Percentiles rank a stretch among this genome's conserved stretches.
These are phyloP conservation scores for Dicranocentrus wangi DNA, from an alignment of 2,888 invertebrate species.

Conservation along the genomic window DNA sequence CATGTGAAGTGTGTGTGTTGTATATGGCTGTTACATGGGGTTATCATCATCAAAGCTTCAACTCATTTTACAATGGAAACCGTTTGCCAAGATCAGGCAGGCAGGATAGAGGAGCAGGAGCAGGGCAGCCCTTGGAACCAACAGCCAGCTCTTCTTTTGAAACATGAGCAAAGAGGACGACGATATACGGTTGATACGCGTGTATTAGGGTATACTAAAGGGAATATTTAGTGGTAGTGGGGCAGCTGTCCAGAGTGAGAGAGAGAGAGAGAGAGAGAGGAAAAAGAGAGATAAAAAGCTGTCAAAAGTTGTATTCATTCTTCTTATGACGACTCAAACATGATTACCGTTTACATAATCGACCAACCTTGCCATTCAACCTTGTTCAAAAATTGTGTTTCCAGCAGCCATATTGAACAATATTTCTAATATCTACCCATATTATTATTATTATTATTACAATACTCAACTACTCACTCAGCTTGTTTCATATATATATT, in stretches of 20 bases:
- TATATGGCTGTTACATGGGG: no score
- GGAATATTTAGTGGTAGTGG: not conserved
- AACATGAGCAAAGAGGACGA: no score
- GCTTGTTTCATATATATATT: no score
- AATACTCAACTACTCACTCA: no score
- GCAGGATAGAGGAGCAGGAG: not conserved
- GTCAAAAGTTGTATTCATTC: constrained; percentile 71
- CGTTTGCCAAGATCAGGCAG: not conserved
- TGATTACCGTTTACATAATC: constrained; percentile 27
- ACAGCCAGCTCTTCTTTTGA: no score
- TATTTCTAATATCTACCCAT: no score
- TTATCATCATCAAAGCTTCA: no score
- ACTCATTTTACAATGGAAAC: constrained; percentile 16
- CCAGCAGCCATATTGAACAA: constrained; percentile 41
- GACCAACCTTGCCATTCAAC: not conserved
- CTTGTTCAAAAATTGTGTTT: constrained; percentile 7
- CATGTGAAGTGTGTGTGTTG: not conserved
- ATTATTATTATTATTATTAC: no score
- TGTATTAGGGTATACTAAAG: no score
- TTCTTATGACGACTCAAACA: constrained; percentile 61
- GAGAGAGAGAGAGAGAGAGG: constrained; percentile 38
- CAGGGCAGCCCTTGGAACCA: constrained; percentile 25
- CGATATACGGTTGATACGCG: no score
- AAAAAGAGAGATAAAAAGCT: constrained; percentile 71
- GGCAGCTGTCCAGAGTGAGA: constrained; percentile 54